Conservation (phyloP, 2,113 vertebrate genomes). For the Ciconia boyciana region DNA sequence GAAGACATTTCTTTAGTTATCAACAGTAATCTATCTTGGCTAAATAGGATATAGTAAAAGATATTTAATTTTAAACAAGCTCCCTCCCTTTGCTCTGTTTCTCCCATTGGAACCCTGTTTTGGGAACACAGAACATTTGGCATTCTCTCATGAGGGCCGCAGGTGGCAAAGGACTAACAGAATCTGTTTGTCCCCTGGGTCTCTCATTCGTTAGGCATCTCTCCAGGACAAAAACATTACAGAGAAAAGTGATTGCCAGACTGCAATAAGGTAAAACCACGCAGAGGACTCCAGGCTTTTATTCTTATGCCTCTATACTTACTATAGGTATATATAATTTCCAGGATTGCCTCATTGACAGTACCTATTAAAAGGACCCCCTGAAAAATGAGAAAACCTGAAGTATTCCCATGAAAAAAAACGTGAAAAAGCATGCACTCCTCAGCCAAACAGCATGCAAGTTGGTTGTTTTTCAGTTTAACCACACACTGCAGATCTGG, state of each 20-base stretch:
- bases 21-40: not conserved
- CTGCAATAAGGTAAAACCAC: not conserved
- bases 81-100: not conserved
- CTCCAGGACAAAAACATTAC: not conserved
- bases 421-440: accelerated
- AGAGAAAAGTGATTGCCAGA: not conserved
- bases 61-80: not conserved
- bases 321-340: accelerated
- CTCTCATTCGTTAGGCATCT: not conserved
- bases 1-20: not conserved
- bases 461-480: not conserved
- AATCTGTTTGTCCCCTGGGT: not conserved
- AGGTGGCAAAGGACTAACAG: not conserved
- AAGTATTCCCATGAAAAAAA: not conserved
- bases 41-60: not conserved
- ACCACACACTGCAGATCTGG: not conserved
- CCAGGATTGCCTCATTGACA: not conserved
- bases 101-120: not conserved
- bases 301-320: not conserved
- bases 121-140: not conserved
- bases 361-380: not conserved
- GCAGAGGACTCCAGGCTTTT: not conserved
- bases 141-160: not conserved
- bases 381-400: not conserved
- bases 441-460: not conserved